Percentiles rank a stretch among this genome's conserved stretches.
These are phyloP conservation scores for Dryobotodes eremita DNA, from an alignment of 2,888 invertebrate species.

Conservation along the genomic window DNA sequence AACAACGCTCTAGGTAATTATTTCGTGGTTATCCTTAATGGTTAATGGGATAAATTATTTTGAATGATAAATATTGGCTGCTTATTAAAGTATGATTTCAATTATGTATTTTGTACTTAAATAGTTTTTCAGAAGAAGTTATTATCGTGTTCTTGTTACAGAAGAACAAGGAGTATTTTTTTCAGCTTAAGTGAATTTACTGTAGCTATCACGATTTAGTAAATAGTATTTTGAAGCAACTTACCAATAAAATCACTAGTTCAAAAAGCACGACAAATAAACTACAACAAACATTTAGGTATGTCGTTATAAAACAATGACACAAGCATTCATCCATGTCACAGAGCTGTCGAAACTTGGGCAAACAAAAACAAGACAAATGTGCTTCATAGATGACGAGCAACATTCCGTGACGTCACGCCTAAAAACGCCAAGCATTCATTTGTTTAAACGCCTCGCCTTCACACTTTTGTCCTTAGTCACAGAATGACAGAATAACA, in stretches of 20 bases:
- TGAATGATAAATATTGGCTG: constrained; percentile 18
- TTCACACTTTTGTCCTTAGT: constrained; percentile 28
- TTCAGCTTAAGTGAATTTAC: background rate
- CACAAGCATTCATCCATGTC: constrained; percentile 40
- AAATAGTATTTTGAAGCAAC: background rate
- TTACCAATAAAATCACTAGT: background rate
- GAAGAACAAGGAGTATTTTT: too few species aligned
- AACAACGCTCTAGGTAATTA: constrained; percentile 35
- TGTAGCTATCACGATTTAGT: too few species aligned
- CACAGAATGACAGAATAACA: constrained; percentile 13
- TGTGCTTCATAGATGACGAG: constrained; percentile 30
- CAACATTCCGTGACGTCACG: constrained; percentile 44
- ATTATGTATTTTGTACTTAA: background rate
- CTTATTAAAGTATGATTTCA: constrained; percentile 16
- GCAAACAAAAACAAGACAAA: constrained; percentile 48
- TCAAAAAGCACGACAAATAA: background rate
- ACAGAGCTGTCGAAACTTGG: constrained; percentile 56
- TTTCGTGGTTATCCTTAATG: constrained; percentile 35
- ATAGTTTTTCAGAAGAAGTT: too few species aligned
- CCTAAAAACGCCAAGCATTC: constrained; percentile 16
- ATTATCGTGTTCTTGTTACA: too few species aligned
- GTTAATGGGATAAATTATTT: constrained; percentile 9
- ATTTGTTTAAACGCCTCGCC: constrained; percentile 36
- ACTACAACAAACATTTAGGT: background rate
- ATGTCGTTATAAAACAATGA: constrained; percentile 39